Evolutionary conservation across 2,113 vertebrate species (phyloP), one percentile per base, ranked within the genome.

Genomic region (Thalassoma bifasciatum): DNA sequence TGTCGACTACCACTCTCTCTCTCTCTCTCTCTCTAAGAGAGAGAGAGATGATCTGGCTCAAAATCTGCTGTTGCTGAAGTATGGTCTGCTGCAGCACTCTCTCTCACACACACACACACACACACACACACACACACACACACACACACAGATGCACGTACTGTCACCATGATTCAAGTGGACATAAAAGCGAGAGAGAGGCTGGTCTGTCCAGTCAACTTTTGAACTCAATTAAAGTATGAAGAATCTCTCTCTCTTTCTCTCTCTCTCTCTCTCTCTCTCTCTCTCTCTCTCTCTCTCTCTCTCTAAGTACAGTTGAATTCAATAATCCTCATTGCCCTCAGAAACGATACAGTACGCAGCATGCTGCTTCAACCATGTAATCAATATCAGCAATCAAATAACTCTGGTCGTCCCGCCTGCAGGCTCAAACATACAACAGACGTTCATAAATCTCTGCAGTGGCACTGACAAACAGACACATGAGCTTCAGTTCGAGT

Each of bases 161-260:
- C 77, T 40, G 44, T 53, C 80, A 69, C 82, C 86, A 91, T 93
- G 86, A 91, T 87, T 94, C 90, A 92, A 89, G 80, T 74, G 83
- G 84, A 91, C 90, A 86, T 91, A 75, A 92, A 92, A 86, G 89
- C 61, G 23, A 75, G 77, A 75, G 77, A 89, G 84, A 87, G 57
- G 66, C 83, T 75, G 52, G 60, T 74, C 47, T 22, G 66, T 23
- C 79, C 24, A 59, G 85, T 92, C 86, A 90, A 93, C 92, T 92
- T 92, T 91, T 94, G 91, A 94, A 93, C 92, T 88, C 75, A 77
- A 84, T 88, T 88, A 84, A 62, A 75, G 68, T 73, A 79, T 73
- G 66, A 83, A n/a, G 40, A 77, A 46, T 54, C 58, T 81, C n/a
- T n/a, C n/a, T n/a, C n/a, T n/a, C n/a, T n/a, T n/a, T n/a, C n/a